Base-by-base conservation (phyloP, 2,797 vertebrate genomes). In the Ptychadena robeensis region DNA sequence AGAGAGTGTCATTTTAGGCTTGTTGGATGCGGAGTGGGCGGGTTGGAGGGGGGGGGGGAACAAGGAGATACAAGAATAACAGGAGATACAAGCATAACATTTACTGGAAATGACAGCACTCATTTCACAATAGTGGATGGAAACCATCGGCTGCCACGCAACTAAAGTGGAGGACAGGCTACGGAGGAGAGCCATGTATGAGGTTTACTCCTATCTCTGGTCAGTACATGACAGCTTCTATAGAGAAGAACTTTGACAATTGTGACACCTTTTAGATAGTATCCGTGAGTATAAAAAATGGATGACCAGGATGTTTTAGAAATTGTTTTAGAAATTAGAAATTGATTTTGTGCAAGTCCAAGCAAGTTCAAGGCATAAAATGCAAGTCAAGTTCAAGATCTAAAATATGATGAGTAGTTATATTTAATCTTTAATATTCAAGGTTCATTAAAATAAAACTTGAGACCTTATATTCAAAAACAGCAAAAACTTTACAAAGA, bases 1-100 rank as follows among this genome's bases (percentile, higher is more conserved):
- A 15, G 73, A 53, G 66, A 70, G 57, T 85, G 77, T 80, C 78
- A 76, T 81, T 71, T 85, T 81, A 69, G n/a, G 38, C 38, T 69
- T 65, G 66, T 85, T 63, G 48, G 72, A 84, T 79, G 70, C n/a
- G 35, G 53, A 80, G 57, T 31, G 73, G 78, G 71, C 27, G 48
- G 59, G 9, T 12, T 80, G 65, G 38, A 69, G 65, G 53, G 44
- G 25, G n/a, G 48, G 57, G 48, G 15, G 59, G 67, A 12, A 75
- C 35, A 37, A 9, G 79, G 37, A 77, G 27, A 27, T 34, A 77
- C 12, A 70, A 48, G 57, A 48, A 32, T 28, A 69, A 25, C 28
- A 12, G 64, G 37, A 77, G 27, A 27, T 34, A 77, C 12, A 70
- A 48, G 57, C 61, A 32, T 28, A 69, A 25, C 61, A 31, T 27